Conservation (phyloP, 2,113 vertebrate genomes). For the Odocoileus virginianus region DNA sequence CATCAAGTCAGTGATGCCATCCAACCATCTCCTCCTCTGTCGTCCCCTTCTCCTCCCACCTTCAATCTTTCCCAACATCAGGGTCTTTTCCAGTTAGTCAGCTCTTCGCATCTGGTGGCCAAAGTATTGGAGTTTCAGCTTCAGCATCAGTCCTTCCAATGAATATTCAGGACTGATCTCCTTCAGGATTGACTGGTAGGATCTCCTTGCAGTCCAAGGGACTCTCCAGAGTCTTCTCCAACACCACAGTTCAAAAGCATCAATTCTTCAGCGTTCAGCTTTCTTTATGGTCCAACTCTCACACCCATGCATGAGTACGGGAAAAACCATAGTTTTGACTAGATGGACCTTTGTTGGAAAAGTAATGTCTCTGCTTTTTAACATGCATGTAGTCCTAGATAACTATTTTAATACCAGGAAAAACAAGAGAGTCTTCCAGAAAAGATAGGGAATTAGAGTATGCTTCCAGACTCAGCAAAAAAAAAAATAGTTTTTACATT, state of each 20-base stretch:
- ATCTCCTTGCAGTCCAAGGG: neutral
- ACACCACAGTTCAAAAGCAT: neutral
- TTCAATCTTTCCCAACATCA: neutral
- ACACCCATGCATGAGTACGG: neutral
- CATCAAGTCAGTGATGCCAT: neutral
- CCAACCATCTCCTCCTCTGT: neutral
- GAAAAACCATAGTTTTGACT: neutral
- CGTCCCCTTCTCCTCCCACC: neutral
- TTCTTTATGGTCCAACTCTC: neutral
- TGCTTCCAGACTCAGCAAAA: neutral
- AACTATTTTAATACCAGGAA: neutral
- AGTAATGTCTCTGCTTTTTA: neutral
- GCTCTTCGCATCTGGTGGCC: rapidly evolving
- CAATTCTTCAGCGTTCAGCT: neutral
- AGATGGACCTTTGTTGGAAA: neutral
- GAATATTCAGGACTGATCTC: neutral
- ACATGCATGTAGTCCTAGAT: neutral
- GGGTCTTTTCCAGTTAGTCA: neutral
- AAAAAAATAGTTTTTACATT: neutral
- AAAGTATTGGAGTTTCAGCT: neutral
- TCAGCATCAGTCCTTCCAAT: neutral
- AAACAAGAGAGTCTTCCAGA: neutral
- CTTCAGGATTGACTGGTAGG: neutral
- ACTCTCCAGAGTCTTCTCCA: neutral
- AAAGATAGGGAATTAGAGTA: neutral